Conservation (phyloP, 2,797 vertebrate species). For the Catamblyrhynchus diadema region DNA sequence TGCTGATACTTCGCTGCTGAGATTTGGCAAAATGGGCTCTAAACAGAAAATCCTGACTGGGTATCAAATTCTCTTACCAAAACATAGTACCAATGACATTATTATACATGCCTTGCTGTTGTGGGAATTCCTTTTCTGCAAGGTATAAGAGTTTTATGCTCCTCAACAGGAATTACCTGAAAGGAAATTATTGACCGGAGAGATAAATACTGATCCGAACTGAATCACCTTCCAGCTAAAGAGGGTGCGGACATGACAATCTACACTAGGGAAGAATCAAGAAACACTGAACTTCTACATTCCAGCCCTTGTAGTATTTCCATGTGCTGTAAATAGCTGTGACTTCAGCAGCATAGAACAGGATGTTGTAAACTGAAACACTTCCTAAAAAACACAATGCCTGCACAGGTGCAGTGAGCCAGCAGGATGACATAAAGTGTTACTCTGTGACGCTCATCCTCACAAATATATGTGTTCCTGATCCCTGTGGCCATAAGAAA, state of each 20-base stretch:
- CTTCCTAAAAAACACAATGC: slow-evolving; percentile 60
- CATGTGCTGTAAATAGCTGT: slow-evolving; percentile 32
- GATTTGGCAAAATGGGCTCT: not conserved
- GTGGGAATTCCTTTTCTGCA: not conserved
- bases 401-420: slow-evolving; percentile 49
- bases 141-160: not conserved
- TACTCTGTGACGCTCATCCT: slow-evolving; percentile 47
- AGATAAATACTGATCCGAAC: not conserved
- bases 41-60: not conserved
- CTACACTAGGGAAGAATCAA: not conserved
- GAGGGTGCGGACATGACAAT: not conserved
- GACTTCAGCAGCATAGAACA: slow-evolving; percentile 4
- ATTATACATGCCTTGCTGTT: not conserved
- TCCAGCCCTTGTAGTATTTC: not conserved
- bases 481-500: slow-evolving; percentile 9
- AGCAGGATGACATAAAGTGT: slow-evolving; percentile 25
- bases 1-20: not conserved
- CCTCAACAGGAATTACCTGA: not conserved
- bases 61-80: not conserved
- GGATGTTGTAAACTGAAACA: slow-evolving; percentile 53
- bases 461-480: not conserved
- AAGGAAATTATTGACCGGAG: not conserved
- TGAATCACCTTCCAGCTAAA: not conserved
- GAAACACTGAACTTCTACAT: not conserved
- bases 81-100: not conserved